Base-by-base conservation (phyloP, 2,888 invertebrate genomes). In the Phasia obesa region DNA sequence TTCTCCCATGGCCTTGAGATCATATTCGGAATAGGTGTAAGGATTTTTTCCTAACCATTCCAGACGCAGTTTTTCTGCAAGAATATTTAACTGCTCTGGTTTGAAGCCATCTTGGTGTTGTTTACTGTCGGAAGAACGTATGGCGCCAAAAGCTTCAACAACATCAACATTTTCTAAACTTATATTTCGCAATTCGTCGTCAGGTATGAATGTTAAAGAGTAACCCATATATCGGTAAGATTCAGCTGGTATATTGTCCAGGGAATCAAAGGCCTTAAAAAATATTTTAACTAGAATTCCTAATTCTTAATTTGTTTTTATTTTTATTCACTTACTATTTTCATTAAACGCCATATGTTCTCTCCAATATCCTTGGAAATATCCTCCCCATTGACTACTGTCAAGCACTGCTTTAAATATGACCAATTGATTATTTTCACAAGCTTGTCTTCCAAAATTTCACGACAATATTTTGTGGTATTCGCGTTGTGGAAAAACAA, bases 21-120 rank as follows among this genome's bases (percentile, higher is more conserved):
- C 94, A 77, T 93, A 93, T 84, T 91, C 92, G 0, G 93, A 93
- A 85, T 93, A 93, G 79, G 93, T 93, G 79, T 93, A 92, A 0
- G 93, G 93, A 31, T 90, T 90, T 87, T 94, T 94, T 0, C 89
- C 91, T 1, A 92, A 91, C 88, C 93, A 94, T 81, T 93, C 93
- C 57, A 90, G 88, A 4, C 92, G 91, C 1, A 94, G 91, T n/a
- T 92, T 91, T 31, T 92, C 89, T 1, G 93, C 93, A 13, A 94
- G 91, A 0, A 92, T 91, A 11, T 87, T 78, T 15, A 93, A 89
- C 88, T 91, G 86, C 23, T 84, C 86, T 19, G 86, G 79, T 57
- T 75, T 76, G 59, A 87, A 87, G 17, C 85, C 84, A 19, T 35
- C 35, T 35, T 31, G 77, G 27, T 49, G 23, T 19, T 23, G 11